Base-by-base conservation (phyloP, 2,113 vertebrate species). In the Brachionichthys hirsutus region DNA sequence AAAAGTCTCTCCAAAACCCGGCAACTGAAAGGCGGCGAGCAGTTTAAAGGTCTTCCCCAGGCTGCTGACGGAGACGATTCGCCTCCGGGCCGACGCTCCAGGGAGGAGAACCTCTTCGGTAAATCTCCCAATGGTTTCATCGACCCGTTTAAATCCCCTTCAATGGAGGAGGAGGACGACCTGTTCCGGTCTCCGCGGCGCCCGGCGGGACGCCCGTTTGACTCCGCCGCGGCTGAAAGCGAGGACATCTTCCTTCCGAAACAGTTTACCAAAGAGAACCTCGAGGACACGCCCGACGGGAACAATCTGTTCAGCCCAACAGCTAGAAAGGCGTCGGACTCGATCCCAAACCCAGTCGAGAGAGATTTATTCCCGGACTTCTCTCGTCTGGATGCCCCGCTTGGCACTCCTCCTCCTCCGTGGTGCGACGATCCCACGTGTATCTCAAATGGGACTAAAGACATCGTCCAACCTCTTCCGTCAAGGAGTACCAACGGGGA, bases 361-460 rank as follows among this genome's bases (percentile, higher is more conserved):
- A 78, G 49, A 42, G 40, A 77, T 59, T 54, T 83, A 50, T 82
- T 88, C 44, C 42, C 66, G 22, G 52, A 80, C 0, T 1, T 59
- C 35, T 70, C 68, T 24, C 61, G 52, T 48, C 44, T 54, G 4
- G 74, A 57, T 1, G 61, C 82, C 49, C 73, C 70, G 0, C 77
- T 76, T 14, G 19, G 56, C 7, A 1, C 51, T 0, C 62, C 73
- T 20, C 58, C 68, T 1, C 50, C 38, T 8, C 55, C 65, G 35
- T 20, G 18, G 2, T 2, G 10, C 0, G 16, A 76, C 43, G 51
- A 45, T n/a, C 70, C 77, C 64, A 55, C 56, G 22, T 64, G 63
- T 10, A 2, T 20, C n/a, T 75, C 60, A 6, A 53, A 22, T 10
- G 55, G 41, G 5, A 63, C 57, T 16, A 6, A 64, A 12, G 72